Percentiles rank a stretch among this genome's conserved stretches.
Evolutionary conservation across 2,113 vertebrate genomes (phyloP).

Genomic region (Dascyllus trimaculatus): DNA sequence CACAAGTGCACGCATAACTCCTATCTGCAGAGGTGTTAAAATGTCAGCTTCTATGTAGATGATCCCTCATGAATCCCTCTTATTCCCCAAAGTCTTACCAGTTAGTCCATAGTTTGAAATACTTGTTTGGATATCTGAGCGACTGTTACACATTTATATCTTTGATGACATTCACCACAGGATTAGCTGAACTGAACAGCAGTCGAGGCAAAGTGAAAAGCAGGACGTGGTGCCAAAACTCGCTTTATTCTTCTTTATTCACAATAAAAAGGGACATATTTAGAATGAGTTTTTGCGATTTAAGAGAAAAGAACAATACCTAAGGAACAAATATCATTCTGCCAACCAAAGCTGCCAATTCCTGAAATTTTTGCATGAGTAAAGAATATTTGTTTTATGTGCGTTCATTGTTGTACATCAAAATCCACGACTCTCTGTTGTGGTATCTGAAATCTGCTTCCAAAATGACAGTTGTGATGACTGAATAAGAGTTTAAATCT

Average conservation of each 20-base stretch:
- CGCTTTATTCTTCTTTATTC: slow-evolving; percentile 1
- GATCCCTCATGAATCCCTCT: not conserved
- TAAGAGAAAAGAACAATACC: slow-evolving; percentile 28
- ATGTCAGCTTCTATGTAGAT: not conserved
- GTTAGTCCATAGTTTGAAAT: slow-evolving; percentile 9
- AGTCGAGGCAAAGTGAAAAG: not conserved
- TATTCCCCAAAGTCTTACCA: not conserved
- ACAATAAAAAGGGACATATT: slow-evolving; percentile 2
- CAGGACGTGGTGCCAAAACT: not conserved
- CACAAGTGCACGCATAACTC: not conserved
- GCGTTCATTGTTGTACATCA: slow-evolving; percentile 15
- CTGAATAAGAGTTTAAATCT: slow-evolving; percentile 65
- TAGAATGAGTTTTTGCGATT: slow-evolving; percentile 26
- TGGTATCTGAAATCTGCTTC: slow-evolving; percentile 13
- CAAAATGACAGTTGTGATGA: slow-evolving; percentile 49
- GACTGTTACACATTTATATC: slow-evolving; percentile 3
- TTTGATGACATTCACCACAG: slow-evolving; percentile 1
- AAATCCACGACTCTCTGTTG: slow-evolving; percentile 22
- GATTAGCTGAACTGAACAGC: not conserved
- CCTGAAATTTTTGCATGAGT: not conserved
- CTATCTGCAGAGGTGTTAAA: not conserved
- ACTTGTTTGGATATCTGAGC: slow-evolving; percentile 24
- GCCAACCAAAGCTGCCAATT: slow-evolving; percentile 12
- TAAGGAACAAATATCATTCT: slow-evolving; percentile 10
- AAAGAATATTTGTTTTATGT: not conserved